Evolutionary conservation across 2,797 vertebrate species (phyloP), one percentile per base, ranked within the genome.

Genomic region (Helicolenus hilgendorfi): DNA sequence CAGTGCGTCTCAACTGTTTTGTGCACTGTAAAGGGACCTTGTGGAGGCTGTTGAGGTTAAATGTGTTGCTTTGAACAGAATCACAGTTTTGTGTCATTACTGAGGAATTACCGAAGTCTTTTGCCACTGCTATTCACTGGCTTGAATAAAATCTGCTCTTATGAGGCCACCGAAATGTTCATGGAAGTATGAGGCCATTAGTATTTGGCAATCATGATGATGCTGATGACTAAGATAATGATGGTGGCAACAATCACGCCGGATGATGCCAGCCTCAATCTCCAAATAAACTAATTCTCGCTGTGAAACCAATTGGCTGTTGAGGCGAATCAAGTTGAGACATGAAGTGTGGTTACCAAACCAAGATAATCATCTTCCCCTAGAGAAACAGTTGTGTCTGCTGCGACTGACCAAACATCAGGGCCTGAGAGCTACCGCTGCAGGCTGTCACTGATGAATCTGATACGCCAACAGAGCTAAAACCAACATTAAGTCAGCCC

Each of bases 281-380:
- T 82, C 29, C 29, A 27, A 22, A 59, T 84, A 55, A 81, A 63
- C 65, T 65, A 62, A 83, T 88, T 81, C 26, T 71, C 38, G 38
- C 83, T 84, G 86, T 63, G 74, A 87, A 87, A 72, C 73, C 69
- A 72, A 38, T 79, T 55, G 72, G 67, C 84, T 72, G 65, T 78
- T 89, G 27, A 80, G 74, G 78, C 7, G 33, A 81, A 83, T 83
- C 77, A 82, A 74, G 80, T 69, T 55, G 68, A 82, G 89, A 59
- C 84, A 64, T 62, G 72, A 36, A 58, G 56, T 58, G 35, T 67
- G 67, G 49, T 88, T 69, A 75, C 63, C 53, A 79, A 88, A 73
- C 45, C 2, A 45, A 75, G 65, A 74, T 72, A 70, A 83, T 84
- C 65, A 63, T 7, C 2, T 5, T 70, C 78, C 70, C 69, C 70